A percentile compares a stretch with the other conserved stretches of the same genome.
These are phyloP conservation scores for Pachyuromys duprasi DNA, from an alignment of 2,797 vertebrate genomes.

Conservation along the genomic window DNA sequence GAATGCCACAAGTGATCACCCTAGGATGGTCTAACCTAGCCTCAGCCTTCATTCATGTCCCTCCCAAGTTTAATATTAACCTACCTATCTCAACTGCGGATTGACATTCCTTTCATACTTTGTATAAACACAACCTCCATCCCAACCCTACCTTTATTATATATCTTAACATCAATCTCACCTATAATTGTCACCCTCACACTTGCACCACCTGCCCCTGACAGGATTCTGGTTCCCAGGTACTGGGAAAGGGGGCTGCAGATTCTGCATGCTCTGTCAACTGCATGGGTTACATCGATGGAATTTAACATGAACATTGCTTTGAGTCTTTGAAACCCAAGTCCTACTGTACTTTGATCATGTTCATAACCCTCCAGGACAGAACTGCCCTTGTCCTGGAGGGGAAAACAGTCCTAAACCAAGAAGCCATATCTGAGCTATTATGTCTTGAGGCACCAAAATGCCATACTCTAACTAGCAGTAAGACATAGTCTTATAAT, in stretches of 20 bases:
- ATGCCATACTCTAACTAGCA: background rate
- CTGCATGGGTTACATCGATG: rapidly evolving
- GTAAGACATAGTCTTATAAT: no score
- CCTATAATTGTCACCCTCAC: background rate
- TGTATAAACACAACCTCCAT: no score
- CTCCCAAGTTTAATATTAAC: background rate
- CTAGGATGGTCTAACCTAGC: no score
- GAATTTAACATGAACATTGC: background rate
- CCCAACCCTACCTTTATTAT: background rate
- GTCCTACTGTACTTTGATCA: rapidly evolving
- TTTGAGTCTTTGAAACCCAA: background rate
- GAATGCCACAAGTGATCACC: rapidly evolving
- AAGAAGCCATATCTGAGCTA: rapidly evolving
- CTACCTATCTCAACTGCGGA: background rate
- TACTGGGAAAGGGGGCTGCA: no score
- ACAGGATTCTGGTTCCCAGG: background rate
- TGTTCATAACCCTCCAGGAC: rapidly evolving
- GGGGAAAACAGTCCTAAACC: rapidly evolving
- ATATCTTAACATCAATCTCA: background rate
- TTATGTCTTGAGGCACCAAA: rapidly evolving
- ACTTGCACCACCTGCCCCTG: background rate
- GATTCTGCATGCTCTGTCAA: rapidly evolving
- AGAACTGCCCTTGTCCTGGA: background rate
- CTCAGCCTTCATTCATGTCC: background rate
- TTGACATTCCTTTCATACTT: background rate